Percentiles rank a stretch among this genome's conserved stretches.
Conservation (phyloP, 2,113 vertebrate species). For the Ellobius talpinus region DNA sequence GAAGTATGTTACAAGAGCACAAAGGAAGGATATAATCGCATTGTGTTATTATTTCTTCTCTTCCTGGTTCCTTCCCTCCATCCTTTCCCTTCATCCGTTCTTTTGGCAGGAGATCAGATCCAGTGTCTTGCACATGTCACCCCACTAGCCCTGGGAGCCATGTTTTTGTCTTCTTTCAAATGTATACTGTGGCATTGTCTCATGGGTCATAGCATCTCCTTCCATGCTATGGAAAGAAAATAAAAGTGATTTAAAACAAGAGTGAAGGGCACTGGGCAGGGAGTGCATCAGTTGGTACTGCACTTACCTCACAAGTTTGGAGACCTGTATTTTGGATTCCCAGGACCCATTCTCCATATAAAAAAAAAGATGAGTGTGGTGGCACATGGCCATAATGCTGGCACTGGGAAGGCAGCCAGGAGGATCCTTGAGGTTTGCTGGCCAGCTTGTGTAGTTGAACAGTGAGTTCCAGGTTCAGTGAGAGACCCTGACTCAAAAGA, state of each 20-base stretch:
- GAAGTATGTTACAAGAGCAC: neutral
- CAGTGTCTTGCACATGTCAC: neutral
- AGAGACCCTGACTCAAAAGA: neutral
- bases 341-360: neutral
- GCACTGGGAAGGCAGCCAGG: neutral
- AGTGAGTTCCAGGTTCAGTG: neutral
- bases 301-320: neutral
- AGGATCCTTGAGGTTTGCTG: neutral
- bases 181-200: slow-evolving; percentile 73
- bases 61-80: neutral
- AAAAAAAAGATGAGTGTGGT: neutral
- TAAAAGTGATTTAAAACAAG: slow-evolving; percentile 73
- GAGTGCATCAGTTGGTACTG: too few relatives aligned
- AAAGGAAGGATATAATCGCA: neutral
- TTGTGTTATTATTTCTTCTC: neutral
- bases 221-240: slow-evolving; percentile 71
- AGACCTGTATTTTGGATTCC: neutral
- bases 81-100: too few relatives aligned
- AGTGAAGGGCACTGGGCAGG: slow-evolving; percentile 47
- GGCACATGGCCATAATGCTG: too few relatives aligned
- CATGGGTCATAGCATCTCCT: slow-evolving; percentile 73
- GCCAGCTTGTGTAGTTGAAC: neutral
- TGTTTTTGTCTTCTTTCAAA: slow-evolving; percentile 70
- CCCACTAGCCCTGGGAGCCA: slow-evolving; percentile 7
- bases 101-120: neutral